phyloP scores from a whole-genome alignment of 2,888 invertebrate species.

The Drosophila melanosoma region DNA sequence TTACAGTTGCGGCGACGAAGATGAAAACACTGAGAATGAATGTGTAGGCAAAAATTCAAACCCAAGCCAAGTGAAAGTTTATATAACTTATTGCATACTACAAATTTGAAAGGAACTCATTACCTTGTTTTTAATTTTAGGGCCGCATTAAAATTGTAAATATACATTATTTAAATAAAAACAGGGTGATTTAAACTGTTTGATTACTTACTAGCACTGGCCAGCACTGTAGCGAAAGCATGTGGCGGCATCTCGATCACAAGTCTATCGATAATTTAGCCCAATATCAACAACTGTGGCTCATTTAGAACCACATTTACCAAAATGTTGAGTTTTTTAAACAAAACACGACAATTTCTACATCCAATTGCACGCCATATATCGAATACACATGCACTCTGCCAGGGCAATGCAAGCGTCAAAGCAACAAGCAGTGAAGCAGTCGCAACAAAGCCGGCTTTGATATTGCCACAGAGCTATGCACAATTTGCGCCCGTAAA shows the following conservation, averaged over 20 bases:
- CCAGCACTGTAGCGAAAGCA: slow-evolving; percentile 2
- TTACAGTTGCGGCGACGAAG: slow-evolving; percentile 1
- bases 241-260: slow-evolving; percentile 10
- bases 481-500: slow-evolving; percentile 64
- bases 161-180: slow-evolving; percentile 14
- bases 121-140: background rate
- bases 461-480: slow-evolving; percentile 76
- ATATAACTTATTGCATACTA: slow-evolving; percentile 29
- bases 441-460: slow-evolving; percentile 30
- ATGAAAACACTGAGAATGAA: background rate
- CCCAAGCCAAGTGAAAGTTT: background rate
- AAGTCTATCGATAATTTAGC: slow-evolving; percentile 30
- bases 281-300: slow-evolving; percentile 26
- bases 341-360: slow-evolving; percentile 68
- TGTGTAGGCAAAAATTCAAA: background rate
- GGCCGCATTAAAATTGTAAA: slow-evolving; percentile 10
- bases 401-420: slow-evolving; percentile 25
- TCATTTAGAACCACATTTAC: slow-evolving; percentile 19
- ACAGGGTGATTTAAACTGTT: background rate
- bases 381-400: slow-evolving; percentile 30
- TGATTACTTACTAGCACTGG: background rate
- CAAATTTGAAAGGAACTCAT: background rate
- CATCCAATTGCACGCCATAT: slow-evolving; percentile 62
- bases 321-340: slow-evolving; percentile 79
- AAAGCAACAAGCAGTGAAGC: slow-evolving; percentile 15